phyloP scores from a whole-genome alignment of 1,140 invertebrate species.

The Tenebrio molitor region DNA sequence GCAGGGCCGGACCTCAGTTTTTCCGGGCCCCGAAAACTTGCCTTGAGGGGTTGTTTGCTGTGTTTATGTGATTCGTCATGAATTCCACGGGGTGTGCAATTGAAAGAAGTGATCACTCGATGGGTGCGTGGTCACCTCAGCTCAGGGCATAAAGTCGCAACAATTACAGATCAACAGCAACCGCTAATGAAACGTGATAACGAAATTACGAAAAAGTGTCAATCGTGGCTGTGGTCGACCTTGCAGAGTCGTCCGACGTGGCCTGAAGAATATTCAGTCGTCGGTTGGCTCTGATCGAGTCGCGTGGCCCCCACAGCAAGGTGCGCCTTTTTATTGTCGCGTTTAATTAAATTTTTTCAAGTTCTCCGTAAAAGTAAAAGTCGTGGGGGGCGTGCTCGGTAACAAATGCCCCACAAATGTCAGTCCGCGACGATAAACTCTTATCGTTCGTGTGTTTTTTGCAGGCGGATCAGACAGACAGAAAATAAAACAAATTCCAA shows the following conservation, averaged over 20 bases:
- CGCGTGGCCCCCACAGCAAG: background rate
- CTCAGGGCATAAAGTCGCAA: background rate
- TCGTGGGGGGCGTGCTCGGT: background rate
- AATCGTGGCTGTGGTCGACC: background rate
- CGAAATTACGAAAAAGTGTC: background rate
- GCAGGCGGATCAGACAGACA: background rate
- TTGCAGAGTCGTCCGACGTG: background rate
- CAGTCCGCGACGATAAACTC: background rate
- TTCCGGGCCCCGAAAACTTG: background rate
- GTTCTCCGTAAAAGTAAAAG: no score
- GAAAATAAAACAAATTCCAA: background rate
- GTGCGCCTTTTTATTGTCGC: background rate
- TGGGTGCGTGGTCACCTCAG: background rate
- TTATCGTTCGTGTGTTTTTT: background rate
- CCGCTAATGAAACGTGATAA: background rate
- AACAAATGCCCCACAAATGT: background rate
- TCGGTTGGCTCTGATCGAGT: background rate
- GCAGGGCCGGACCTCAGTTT: background rate
- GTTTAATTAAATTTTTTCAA: background rate
- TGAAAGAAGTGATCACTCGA: background rate
- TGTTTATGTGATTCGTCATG: background rate
- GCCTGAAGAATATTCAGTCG: no score
- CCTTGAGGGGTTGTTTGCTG: background rate
- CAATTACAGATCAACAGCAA: no score
- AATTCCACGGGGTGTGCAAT: no score